Evolutionary conservation across 2,113 vertebrate genomes (phyloP).

Genomic region (Protomyctophum bolini): DNA sequence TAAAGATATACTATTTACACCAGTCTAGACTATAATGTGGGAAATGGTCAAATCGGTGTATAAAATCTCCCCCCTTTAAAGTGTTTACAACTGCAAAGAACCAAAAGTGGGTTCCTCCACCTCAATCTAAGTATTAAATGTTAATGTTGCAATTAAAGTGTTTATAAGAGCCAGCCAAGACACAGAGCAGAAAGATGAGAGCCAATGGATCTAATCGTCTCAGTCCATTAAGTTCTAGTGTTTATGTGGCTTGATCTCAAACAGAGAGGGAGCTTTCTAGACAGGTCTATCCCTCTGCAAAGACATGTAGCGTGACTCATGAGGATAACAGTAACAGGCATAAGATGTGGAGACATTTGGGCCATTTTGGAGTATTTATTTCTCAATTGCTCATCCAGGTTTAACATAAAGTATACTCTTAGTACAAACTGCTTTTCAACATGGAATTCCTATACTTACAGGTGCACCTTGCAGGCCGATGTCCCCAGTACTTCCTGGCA

Average conservation of each 20-base stretch:
- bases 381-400: too few species aligned
- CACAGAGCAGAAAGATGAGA: conserved; percentile 9
- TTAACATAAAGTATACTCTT: too few species aligned
- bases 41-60: conserved; percentile 10
- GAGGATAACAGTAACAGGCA: neutral
- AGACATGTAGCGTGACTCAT: neutral
- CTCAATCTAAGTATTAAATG: conserved; percentile 2
- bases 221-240: conserved; percentile 6
- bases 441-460: conserved; percentile 79
- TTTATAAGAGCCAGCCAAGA: conserved; percentile 19
- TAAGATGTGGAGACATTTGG: too few species aligned
- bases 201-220: conserved; percentile 5
- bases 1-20: conserved; percentile 20
- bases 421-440: too few species aligned
- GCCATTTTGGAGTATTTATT: too few species aligned
- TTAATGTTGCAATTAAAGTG: conserved; percentile 13
- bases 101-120: neutral
- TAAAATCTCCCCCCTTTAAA: conserved; percentile 8
- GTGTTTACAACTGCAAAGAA: conserved; percentile 37
- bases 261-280: neutral
- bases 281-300: neutral
- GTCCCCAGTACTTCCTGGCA: conserved; percentile 86
- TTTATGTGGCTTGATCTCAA: conserved; percentile 4
- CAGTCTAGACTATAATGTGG: conserved; percentile 16
- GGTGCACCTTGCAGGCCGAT: conserved; percentile 86